Conservation (phyloP, 2,888 invertebrate species). For the Lampropteryx suffumata region DNA sequence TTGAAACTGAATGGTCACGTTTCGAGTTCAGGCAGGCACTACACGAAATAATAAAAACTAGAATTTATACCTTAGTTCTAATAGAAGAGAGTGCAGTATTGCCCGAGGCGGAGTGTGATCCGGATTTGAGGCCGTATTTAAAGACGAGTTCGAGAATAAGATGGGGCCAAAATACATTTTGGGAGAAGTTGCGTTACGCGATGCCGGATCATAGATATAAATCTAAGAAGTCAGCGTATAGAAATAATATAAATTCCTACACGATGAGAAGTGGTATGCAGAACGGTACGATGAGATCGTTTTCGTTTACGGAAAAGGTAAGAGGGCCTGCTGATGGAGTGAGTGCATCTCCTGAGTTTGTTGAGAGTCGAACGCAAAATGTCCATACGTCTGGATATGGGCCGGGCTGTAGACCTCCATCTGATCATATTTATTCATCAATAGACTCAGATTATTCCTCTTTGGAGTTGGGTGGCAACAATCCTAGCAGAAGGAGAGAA, state of each 20-base stretch:
- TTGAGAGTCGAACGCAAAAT: constrained; percentile 62
- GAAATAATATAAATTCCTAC: constrained; percentile 92
- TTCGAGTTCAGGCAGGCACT: constrained; percentile 94
- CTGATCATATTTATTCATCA: constrained; percentile 95
- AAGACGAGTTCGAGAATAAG: constrained; percentile 92
- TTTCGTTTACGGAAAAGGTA: constrained; percentile 82
- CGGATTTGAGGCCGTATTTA: constrained; percentile 93
- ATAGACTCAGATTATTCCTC: constrained; percentile 95
- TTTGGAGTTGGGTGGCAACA: constrained; percentile 85
- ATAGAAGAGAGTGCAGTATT: constrained; percentile 92
- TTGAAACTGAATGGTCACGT: constrained; percentile 96
- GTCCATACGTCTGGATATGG: constrained; percentile 71
- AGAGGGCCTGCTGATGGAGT: constrained; percentile 65
- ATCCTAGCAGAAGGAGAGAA: constrained; percentile 70
- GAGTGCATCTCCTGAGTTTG: constrained; percentile 86
- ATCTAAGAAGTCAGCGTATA: constrained; percentile 83
- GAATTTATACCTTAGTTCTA: constrained; percentile 92
- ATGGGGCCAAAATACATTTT: constrained; percentile 96
- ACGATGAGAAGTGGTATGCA: constrained; percentile 86
- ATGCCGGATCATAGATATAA: constrained; percentile 88
- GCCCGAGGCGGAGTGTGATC: constrained; percentile 91
- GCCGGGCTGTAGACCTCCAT: constrained; percentile 87
- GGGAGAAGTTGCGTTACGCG: constrained; percentile 94
- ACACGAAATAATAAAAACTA: constrained; percentile 92
- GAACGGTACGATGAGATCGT: constrained; percentile 84